Percentiles rank a stretch among this genome's conserved stretches.
Conservation (phyloP, 2,888 invertebrate species). For the Lochmaea crataegi region DNA sequence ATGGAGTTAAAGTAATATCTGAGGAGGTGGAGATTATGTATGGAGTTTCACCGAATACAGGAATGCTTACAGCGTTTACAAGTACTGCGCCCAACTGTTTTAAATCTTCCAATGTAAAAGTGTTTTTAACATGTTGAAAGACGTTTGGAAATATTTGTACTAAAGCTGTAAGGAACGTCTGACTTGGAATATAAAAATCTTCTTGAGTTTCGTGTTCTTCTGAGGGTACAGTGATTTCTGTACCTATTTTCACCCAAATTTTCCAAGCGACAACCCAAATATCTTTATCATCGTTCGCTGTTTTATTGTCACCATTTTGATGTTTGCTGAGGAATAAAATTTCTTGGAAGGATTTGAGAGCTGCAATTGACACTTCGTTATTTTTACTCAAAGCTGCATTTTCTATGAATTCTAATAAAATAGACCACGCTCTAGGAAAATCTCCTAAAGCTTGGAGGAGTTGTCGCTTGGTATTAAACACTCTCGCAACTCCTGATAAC, state of each 20-base stretch:
- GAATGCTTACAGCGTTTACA: slow-evolving; percentile 82
- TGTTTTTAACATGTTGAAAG: slow-evolving; percentile 82
- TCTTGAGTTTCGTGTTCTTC: slow-evolving; percentile 61
- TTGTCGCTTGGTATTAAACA: slow-evolving; percentile 90
- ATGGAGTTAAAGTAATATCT: slow-evolving; percentile 83
- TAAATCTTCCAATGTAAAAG: slow-evolving; percentile 79
- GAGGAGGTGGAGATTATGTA: slow-evolving; percentile 79
- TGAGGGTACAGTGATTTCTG: slow-evolving; percentile 76
- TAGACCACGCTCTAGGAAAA: slow-evolving; percentile 93
- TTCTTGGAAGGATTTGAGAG: slow-evolving; percentile 97
- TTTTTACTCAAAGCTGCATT: slow-evolving; percentile 92
- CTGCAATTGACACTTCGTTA: slow-evolving; percentile 95
- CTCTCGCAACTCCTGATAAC: slow-evolving; percentile 90
- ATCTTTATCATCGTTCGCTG: slow-evolving; percentile 67
- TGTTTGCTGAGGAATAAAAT: slow-evolving; percentile 79
- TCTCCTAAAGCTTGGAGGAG: slow-evolving; percentile 87
- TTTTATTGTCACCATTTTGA: slow-evolving; percentile 62
- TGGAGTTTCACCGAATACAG: slow-evolving; percentile 83
- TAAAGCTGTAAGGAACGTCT: slow-evolving; percentile 92
- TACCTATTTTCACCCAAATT: slow-evolving; percentile 91
- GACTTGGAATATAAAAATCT: slow-evolving; percentile 87
- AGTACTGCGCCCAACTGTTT: slow-evolving; percentile 77
- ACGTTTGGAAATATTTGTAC: slow-evolving; percentile 96
- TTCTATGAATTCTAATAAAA: slow-evolving; percentile 93
- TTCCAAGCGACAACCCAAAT: slow-evolving; percentile 87